Conservation (phyloP, 2,113 vertebrate species). For the Perca flavescens region DNA sequence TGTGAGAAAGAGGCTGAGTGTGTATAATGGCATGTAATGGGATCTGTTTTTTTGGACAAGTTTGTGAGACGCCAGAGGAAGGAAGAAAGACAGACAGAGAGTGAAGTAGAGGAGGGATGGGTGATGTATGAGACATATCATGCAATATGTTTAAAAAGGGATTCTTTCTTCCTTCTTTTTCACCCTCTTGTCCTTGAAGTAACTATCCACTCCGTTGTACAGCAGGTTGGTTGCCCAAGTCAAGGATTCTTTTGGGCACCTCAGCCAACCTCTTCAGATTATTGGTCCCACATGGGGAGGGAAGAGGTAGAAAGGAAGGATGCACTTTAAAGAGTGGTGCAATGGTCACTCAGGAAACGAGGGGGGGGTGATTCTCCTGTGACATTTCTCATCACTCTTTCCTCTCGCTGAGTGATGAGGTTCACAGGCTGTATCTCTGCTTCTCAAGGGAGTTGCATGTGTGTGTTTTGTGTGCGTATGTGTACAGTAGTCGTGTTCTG, state of each 20-base stretch:
- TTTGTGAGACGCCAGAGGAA: constrained; percentile 55
- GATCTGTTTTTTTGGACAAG: constrained; percentile 66
- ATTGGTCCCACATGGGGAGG: constrained; percentile 55
- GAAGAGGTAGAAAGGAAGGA: constrained; percentile 67
- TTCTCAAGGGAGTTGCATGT: constrained; percentile 52
- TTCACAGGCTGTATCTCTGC: constrained; percentile 62
- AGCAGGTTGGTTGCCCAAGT: constrained; percentile 22
- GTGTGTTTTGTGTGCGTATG: constrained; percentile 48
- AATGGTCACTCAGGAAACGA: constrained; percentile 66
- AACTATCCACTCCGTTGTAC: constrained; percentile 24
- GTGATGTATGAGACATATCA: constrained; percentile 57
- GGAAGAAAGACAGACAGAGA: constrained; percentile 24
- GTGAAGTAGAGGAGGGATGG: constrained; percentile 23
- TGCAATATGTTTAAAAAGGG: constrained; percentile 31
- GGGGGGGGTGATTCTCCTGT: constrained; percentile 41
- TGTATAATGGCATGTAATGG: constrained; percentile 63
- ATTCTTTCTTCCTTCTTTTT: constrained; percentile 25
- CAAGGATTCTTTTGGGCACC: constrained; percentile 31
- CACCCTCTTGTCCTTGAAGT: constrained; percentile 47
- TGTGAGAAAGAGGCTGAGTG: constrained; percentile 49
- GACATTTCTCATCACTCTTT: constrained; percentile 63
- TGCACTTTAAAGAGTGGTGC: constrained; percentile 68
- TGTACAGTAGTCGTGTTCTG: constrained; percentile 71
- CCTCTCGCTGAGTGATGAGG: constrained; percentile 73
- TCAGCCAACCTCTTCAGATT: constrained; percentile 55